phyloP scores from a whole-genome alignment of 1,140 invertebrate species.

The Ylistrum balloti region DNA sequence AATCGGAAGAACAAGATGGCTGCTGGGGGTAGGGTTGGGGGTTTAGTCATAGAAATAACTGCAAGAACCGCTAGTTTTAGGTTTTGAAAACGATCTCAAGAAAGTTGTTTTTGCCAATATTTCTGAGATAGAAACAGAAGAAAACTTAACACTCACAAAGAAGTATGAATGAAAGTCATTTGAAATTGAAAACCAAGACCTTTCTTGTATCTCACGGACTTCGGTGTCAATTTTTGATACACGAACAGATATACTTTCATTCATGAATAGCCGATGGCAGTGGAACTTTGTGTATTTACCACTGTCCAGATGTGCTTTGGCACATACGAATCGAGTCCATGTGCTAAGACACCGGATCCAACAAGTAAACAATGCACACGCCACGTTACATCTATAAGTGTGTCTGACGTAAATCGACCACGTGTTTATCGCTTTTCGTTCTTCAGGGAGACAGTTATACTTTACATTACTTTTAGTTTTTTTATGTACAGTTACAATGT shows the following conservation, averaged over 20 bases:
- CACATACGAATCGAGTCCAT: background rate
- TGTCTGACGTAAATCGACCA: background rate
- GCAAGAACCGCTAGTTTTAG: too few relatives aligned
- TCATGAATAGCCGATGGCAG: background rate
- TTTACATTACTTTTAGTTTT: background rate
- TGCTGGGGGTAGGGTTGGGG: too few relatives aligned
- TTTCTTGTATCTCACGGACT: too few relatives aligned
- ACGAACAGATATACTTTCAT: background rate
- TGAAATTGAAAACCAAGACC: too few relatives aligned
- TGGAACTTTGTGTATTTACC: background rate
- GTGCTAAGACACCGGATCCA: background rate
- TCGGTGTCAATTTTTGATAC: too few relatives aligned
- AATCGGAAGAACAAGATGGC: too few relatives aligned
- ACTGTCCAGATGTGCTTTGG: constrained; percentile 15
- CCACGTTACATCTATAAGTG: background rate
- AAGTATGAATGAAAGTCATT: too few relatives aligned
- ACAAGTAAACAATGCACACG: background rate
- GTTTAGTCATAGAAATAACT: too few relatives aligned
- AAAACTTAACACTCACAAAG: too few relatives aligned
- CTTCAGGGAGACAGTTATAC: background rate
- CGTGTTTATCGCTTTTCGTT: background rate
- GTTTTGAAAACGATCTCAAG: too few relatives aligned
- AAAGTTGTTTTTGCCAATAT: too few relatives aligned
- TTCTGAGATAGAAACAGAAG: too few relatives aligned
- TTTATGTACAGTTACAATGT: background rate